Base-by-base conservation (phyloP, 1,140 invertebrate genomes). In the Epicauta chinensis region DNA sequence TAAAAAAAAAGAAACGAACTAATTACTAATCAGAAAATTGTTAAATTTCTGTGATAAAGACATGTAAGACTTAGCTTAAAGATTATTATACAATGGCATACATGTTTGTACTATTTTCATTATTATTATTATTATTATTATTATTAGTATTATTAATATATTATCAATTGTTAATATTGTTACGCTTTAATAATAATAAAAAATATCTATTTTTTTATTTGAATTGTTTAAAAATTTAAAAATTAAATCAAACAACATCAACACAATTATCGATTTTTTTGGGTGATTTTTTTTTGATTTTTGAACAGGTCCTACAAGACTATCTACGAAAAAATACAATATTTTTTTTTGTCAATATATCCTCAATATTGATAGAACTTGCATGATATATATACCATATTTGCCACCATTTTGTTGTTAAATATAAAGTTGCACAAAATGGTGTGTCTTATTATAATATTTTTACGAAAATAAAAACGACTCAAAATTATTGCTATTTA, bases 61-160 rank as follows among this genome's bases (percentile, higher is more conserved):
- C 37, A 23, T 23, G 39, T 50, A 50, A 23, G 23, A 23, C 47
- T 50, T 39, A 34, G 37, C 37, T 50, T 50, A 50, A 50, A 40
- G 47, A 41, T 47, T 50, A 50, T 50, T 23, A 23, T 23, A 23
- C 23, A 23, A 41, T 50, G 47, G 47, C 47, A 50, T 50, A 50
- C 47, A 50, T 40, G 35, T 50, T 50, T 50, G 47, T 50, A 50
- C 47, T 50, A 50, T 50, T 50, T 50, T 50, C 39, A 40, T 40
- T 23, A 23, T 23, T 23, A 23, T 23, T 23, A 23, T 23, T 23
- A 23, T 23, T 23, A 23, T 23, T 23, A 23, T 23, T 23, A 23
- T n/a, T n/a, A 23, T 23, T 23, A 23, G 23, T 23, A 23, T 23
- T 23, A 23, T 23, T 23, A n/a, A 23, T 23, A 7, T 23, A 23